phyloP scores from a whole-genome alignment of 92 coral and sea anemone genomes.

The Plumapathes pennacea region DNA sequence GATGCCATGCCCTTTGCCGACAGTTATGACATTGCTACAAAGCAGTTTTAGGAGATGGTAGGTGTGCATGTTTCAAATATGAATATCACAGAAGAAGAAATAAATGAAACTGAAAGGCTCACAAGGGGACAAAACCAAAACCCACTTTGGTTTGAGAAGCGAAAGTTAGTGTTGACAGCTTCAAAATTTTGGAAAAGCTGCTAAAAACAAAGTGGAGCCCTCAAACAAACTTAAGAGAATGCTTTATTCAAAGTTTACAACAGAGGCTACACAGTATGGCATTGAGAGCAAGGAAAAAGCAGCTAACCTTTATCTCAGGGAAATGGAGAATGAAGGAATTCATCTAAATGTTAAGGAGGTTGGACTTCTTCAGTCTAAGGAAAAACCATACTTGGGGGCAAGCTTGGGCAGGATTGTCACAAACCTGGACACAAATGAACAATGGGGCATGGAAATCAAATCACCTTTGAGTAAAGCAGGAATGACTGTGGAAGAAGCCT shows the following conservation, averaged over 20 bases:
- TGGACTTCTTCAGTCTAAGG: conserved; percentile 43
- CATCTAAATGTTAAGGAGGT: conserved; percentile 18
- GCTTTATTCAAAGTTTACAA: conserved; percentile 12
- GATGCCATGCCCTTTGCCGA: conserved; percentile 15
- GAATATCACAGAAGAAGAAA: conserved; percentile 13
- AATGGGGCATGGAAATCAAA: conserved; percentile 53
- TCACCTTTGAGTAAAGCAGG: conserved; percentile 57
- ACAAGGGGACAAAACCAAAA: conserved; percentile 42
- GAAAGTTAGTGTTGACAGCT: conserved; percentile 36
- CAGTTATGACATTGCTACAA: conserved; percentile 23
- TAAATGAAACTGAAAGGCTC: conserved; percentile 10
- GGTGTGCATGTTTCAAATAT: conserved; percentile 14
- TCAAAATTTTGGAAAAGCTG: conserved; percentile 37
- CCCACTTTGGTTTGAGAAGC: conserved; percentile 24
- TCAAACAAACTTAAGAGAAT: conserved; percentile 10
- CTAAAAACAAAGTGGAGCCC: conserved; percentile 1
- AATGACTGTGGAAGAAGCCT: conserved; percentile 47
- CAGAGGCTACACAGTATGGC: conserved; percentile 4
- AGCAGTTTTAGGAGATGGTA: conserved; percentile 14
- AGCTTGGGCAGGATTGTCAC: conserved; percentile 37
- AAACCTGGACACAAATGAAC: conserved; percentile 20
- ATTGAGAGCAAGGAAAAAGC: conserved; percentile 24
- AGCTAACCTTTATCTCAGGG: conserved; percentile 14
- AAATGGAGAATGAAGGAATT: conserved; percentile 4
- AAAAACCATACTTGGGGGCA: conserved; percentile 43